phyloP scores from a whole-genome alignment of 1,140 invertebrate genomes.

The Drosophila littoralis region DNA sequence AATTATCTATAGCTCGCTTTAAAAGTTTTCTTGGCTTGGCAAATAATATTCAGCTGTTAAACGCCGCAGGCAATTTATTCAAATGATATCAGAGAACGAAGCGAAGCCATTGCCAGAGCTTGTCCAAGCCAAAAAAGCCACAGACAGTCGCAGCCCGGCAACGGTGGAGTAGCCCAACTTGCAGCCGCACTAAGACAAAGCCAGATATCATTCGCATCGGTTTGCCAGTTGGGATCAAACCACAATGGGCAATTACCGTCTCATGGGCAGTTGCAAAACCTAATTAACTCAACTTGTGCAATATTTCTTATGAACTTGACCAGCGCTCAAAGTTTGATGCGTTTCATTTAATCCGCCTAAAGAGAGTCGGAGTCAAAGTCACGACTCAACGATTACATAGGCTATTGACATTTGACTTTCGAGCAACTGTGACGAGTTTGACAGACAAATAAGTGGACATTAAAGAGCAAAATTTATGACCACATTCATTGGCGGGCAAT shows the following conservation, averaged over 20 bases:
- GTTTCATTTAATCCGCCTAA: constrained; percentile 13
- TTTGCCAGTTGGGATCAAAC: constrained; percentile 16
- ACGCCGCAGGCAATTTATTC: constrained; percentile 42
- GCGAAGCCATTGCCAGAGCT: constrained; percentile 16
- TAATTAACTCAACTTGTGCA: constrained; percentile 52
- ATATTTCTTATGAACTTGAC: constrained; percentile 29
- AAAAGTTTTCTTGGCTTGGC: constrained; percentile 5
- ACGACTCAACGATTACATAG: constrained; percentile 31
- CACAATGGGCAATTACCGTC: constrained; percentile 64
- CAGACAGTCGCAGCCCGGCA: not conserved
- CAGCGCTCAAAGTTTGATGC: constrained; percentile 20
- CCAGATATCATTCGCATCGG: constrained; percentile 31
- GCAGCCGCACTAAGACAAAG: constrained; percentile 13
- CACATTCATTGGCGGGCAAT: constrained; percentile 13
- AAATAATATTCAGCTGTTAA: constrained; percentile 16
- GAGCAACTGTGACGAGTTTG: constrained; percentile 23
- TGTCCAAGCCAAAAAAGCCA: constrained; percentile 17
- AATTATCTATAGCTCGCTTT: constrained; percentile 14
- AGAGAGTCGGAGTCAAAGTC: not conserved
- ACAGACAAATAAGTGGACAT: constrained; percentile 33
- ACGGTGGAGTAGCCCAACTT: constrained; percentile 13
- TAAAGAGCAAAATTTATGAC: constrained; percentile 45
- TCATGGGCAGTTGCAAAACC: constrained; percentile 60
- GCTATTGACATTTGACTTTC: constrained; percentile 60
- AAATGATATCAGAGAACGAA: constrained; percentile 46